Evolutionary conservation across 1,140 invertebrate species (phyloP).

Genomic region (Drosophila azteca): DNA sequence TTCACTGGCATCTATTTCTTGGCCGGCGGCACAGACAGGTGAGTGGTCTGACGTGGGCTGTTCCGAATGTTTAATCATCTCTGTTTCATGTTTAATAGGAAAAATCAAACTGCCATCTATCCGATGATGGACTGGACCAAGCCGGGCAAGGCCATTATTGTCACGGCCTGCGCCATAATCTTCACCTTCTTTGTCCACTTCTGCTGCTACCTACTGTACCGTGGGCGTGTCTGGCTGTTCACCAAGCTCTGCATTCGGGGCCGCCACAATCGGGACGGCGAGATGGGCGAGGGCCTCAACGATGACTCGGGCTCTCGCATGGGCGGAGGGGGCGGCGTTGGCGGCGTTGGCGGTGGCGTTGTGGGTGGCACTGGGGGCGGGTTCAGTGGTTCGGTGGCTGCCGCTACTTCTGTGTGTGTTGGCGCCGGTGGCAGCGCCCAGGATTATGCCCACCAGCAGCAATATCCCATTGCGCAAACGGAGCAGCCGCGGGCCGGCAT

Average conservation of each 20-base stretch:
- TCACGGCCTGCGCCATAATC: slow-evolving; percentile 85
- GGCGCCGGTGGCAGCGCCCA: slow-evolving; percentile 70
- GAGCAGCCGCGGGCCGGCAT: slow-evolving; percentile 70
- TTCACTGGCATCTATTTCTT: slow-evolving; percentile 88
- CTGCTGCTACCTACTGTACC: slow-evolving; percentile 82
- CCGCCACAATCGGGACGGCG: slow-evolving; percentile 75
- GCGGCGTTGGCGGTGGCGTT: slow-evolving; percentile 31
- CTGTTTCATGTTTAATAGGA: slow-evolving; percentile 67
- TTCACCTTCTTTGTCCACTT: slow-evolving; percentile 85
- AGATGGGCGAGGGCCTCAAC: slow-evolving; percentile 77
- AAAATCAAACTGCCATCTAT: slow-evolving; percentile 86
- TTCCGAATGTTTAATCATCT: neutral
- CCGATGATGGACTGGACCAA: slow-evolving; percentile 87
- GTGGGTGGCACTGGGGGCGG: slow-evolving; percentile 23
- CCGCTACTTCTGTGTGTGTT: slow-evolving; percentile 23
- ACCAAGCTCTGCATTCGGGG: slow-evolving; percentile 81
- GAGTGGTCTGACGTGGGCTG: slow-evolving; percentile 14
- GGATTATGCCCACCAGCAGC: slow-evolving; percentile 80
- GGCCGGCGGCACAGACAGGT: slow-evolving; percentile 87
- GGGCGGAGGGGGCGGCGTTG: slow-evolving; percentile 59
- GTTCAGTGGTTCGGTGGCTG: slow-evolving; percentile 48
- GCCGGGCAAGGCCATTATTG: slow-evolving; percentile 84
- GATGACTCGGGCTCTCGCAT: slow-evolving; percentile 74
- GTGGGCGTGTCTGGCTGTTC: slow-evolving; percentile 80
- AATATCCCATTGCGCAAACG: slow-evolving; percentile 77